Base-by-base conservation (phyloP, 2,797 vertebrate genomes). In the Trachops cirrhosus region DNA sequence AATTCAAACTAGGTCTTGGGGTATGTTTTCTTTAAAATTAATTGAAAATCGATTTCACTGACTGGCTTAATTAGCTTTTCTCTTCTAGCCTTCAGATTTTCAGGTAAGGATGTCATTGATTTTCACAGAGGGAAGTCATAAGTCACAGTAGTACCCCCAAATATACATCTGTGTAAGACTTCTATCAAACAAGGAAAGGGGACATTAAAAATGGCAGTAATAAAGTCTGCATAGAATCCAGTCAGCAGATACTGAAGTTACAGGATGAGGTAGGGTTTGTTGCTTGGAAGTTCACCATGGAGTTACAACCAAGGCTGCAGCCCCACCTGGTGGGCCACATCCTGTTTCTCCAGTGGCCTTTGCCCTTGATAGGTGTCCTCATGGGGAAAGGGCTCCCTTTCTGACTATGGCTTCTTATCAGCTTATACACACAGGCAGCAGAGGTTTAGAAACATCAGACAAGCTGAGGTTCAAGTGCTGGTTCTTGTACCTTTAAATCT, bases 291-390 rank as follows among this genome's bases (percentile, higher is more conserved):
- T 46, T 92, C 50, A 87, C 44, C 15, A 46, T 4, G 37, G 71
- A 89, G 50, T 92, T 26, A 78, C 46, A 92, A 71, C 9, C 64
- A 46, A 71, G 50, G 67, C 75, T 87, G 59, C 6, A 44, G 34
- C 52, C 80, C 73, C 46, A 34, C 80, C 62, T 50, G 62, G 16
- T 78, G 70, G 57, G 88, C 34, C 64, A 87, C 34, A 92, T 93
- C 94, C 75, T 94, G 64, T 71, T 92, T 96, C 57, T 39, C n/a
- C 46, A 39, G 9, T 79, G 37, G 85, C 34, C 86, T 93, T 95
- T 87, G 80, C 41, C 85, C 74, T 83, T 87, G 62, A 41, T 79
- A 89, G 86, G 50, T 64, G 39, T 83, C 74, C 62, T 89, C 14
- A 37, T 70, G n/a, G 22, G 24, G n/a, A 6, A 95, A 82, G 54